Base-by-base conservation (phyloP, 2,113 vertebrate genomes). In the Xenopus borealis region DNA sequence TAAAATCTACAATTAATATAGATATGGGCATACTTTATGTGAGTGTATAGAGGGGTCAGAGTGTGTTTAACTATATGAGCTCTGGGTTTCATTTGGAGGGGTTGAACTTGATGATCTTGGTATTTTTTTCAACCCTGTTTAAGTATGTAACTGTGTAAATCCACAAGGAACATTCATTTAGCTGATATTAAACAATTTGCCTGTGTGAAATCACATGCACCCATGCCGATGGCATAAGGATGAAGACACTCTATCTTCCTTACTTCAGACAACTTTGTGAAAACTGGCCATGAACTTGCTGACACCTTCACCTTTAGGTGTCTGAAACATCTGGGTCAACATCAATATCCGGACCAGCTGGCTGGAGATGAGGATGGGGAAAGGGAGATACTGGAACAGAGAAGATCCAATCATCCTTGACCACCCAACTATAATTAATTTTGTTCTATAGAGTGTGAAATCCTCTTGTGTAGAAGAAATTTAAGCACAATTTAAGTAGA, bases 291-390 rank as follows among this genome's bases (percentile, higher is more conserved):
- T 84, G 80, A 85, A 83, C 83, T 81, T 85, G 85, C 72, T 69
- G 82, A 71, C 75, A 62, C 57, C 14, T 40, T 80, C 44, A 59
- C 72, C 83, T 82, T 27, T 77, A 13, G 46, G 75, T 78, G 72
- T 79, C 79, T 82, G 12, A 44, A 40, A 77, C 47, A 5, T 30
- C 0, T 71, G 80, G 85, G 83, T 85, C 87, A 84, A 66, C 82
- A 74, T 81, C 82, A 86, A 86, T 88, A 89, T 88, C 89, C 86
- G 86, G 86, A 58, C 12, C 47, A 47, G 74, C 65, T 79, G 78
- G 53, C 0, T 63, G 77, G 77, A 79, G 55, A 75, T 33, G 13
- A 70, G 76, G 3, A 47, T 0, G 0, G 44, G 57, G 71, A 73
- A 78, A 45, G 63, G 64, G 72, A 69, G 0, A 17, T 16, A 23